Evolutionary conservation across 2,888 invertebrate species (phyloP), one percentile per base, ranked within the genome.

Genomic region (Seladonia tumulorum): DNA sequence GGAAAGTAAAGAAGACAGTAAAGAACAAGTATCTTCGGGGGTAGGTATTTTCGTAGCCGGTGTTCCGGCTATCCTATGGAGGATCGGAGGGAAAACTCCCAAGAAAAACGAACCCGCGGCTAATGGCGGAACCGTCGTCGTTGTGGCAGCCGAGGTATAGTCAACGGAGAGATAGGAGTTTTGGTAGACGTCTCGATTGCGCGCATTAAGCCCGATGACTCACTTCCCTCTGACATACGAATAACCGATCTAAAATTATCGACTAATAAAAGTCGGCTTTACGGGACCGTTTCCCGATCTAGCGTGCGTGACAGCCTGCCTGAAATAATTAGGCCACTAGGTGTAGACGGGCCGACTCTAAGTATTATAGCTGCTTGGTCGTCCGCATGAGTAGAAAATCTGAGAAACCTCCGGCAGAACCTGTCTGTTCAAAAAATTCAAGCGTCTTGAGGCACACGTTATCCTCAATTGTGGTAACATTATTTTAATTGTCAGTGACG

Each of bases 221-320:
- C 85, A 85, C 8, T 57, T 72, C n/a, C 47, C 12, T 68, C 45
- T 72, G 42, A 79, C 42, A 12, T n/a, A 84, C 84, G 84, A 84
- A 84, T 84, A 84, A 84, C 49, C 42, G 63, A 70, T 84, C 84
- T 83, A 73, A 77, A 83, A 18, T 84, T 83, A 49, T 83, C 76
- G 39, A 76, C 35, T 57, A 53, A 83, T 57, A 77, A 77, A 82
- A 82, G 18, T 25, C 35, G 7, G 60, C 16, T 75, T 83, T 76
- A 57, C 35, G 63, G 35, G 12, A 45, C 45, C 68, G 25, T 1
- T 1, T n/a, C 16, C 14, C 29, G 16, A n/a, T 10, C 45, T n/a
- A 22, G 42, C 60, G 16, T 35, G 75, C 71, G 60, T 49, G 60
- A 60, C 42, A 47, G 42, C 18, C 7, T 25, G 47, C 70, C 82